Base-by-base conservation (phyloP, 2,113 vertebrate species). In the Electrona antarctica region DNA sequence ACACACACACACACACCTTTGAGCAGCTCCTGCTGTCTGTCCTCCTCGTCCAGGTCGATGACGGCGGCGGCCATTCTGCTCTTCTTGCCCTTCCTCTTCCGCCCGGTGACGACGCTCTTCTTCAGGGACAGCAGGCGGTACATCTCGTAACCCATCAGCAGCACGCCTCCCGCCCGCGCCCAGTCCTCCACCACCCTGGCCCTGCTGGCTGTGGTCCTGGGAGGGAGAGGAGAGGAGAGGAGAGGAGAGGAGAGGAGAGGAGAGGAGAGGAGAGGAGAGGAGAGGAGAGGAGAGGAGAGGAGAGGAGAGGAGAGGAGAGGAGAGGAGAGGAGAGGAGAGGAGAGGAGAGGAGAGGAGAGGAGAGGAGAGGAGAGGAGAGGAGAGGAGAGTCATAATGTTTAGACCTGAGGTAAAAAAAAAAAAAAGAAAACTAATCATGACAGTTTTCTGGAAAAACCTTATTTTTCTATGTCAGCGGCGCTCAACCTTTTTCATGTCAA, bases 81-180 rank as follows among this genome's bases (percentile, higher is more conserved):
- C 80, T 98, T 98, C 91, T 97, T 98, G 85, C 91, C 93, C 92
- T 95, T 98, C 90, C 96, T 98, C 87, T 95, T 96, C 82, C 96
- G 93, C 29, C 96, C 94, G 9, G 94, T 89, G 47, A 95, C 94
- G 74, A 98, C 96, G 86, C 95, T 96, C 89, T 98, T 98, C 92
- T 97, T 98, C 88, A 98, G 87, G 0, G 97, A 97, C 79, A 98
- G 95, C n/a, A 98, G 95, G 45, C 97, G 96, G 87, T 97, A 98
- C 97, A 98, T 98, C 91, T 98, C 97, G 0, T 98, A 98, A 7
- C 97, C 97, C 96, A 98, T 96, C 74, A 98, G 93, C 81, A 98
- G 92, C 76, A 98, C 96, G 7, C 97, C 97, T 12, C 97, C 97
- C 2, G 95, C 95, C 28, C 82, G 89, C 13, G 93, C 90, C 97